Conservation (phyloP, 2,888 invertebrate genomes). For the Tricholauxania praeusta region DNA sequence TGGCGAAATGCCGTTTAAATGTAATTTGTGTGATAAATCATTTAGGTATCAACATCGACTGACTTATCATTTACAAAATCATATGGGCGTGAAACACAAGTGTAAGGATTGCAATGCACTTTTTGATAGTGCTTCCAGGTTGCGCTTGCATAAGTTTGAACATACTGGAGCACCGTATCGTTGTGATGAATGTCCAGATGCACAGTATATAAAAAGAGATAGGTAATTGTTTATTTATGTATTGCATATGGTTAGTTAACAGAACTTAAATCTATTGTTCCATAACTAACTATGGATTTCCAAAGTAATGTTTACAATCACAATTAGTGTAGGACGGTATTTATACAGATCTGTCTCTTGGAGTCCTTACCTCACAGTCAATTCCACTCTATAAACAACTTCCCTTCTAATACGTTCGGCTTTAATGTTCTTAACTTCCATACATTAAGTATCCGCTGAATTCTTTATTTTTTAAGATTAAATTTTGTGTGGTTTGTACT, state of each 20-base stretch:
- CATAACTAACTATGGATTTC: too few relatives aligned
- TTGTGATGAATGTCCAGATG: neutral
- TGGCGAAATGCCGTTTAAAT: conserved; percentile 40
- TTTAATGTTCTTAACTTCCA: too few relatives aligned
- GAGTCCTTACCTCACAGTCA: too few relatives aligned
- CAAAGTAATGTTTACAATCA: neutral
- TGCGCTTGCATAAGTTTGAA: conserved; percentile 40
- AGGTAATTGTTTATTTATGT: neutral
- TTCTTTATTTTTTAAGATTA: too few relatives aligned
- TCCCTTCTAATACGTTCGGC: too few relatives aligned
- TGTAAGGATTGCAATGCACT: conserved; percentile 37
- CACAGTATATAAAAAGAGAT: neutral
- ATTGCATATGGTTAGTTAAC: too few relatives aligned
- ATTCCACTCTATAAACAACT: too few relatives aligned
- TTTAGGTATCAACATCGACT: conserved; percentile 41
- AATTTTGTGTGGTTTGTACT: too few relatives aligned
- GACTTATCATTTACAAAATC: conserved; percentile 42
- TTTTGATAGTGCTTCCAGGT: conserved; percentile 35
- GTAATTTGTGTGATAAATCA: conserved; percentile 41
- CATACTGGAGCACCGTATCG: conserved; percentile 42
- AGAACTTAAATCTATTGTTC: too few relatives aligned
- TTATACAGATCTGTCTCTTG: neutral
- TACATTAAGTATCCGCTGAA: too few relatives aligned
- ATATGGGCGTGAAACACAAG: conserved; percentile 40
- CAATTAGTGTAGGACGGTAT: neutral